A percentile compares a stretch with the other conserved stretches of the same genome.
Evolutionary conservation across 1,140 invertebrate genomes (phyloP).

Genomic region (Probaryconus sp.): DNA sequence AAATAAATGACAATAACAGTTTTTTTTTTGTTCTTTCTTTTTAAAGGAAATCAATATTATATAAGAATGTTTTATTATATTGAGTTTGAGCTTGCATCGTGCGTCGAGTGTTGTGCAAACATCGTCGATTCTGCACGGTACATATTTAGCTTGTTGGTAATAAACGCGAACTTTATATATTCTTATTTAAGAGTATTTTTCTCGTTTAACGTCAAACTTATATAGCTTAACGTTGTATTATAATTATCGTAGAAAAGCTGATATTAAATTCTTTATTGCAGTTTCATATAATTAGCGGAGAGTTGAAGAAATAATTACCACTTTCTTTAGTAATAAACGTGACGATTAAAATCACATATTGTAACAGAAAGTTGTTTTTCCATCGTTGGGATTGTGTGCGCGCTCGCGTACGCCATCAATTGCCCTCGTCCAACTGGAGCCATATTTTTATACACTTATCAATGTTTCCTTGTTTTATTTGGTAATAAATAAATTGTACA

Average conservation of each 20-base stretch:
- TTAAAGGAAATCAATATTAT: too few relatives aligned
- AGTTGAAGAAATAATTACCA: conserved; percentile 55
- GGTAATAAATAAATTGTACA: too few relatives aligned
- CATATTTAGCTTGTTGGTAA: conserved; percentile 18
- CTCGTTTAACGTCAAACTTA: conserved; percentile 22
- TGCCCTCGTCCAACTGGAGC: too few relatives aligned
- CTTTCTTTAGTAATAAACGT: conserved; percentile 53
- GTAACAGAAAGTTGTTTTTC: conserved; percentile 56
- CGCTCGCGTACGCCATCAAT: not conserved
- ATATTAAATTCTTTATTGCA: conserved; percentile 54
- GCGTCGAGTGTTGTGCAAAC: conserved; percentile 44
- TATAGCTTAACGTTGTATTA: conserved; percentile 17
- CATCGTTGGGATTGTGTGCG: not conserved
- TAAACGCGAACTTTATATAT: conserved; percentile 43
- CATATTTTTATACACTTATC: not conserved
- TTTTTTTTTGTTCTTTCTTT: too few relatives aligned
- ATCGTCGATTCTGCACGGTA: conserved; percentile 15
- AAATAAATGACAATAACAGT: too few relatives aligned
- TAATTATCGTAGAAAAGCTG: conserved; percentile 49
- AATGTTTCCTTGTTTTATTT: too few relatives aligned
- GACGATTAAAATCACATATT: conserved; percentile 52
- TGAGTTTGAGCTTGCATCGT: not conserved
- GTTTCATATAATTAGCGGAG: conserved; percentile 45
- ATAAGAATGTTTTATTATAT: conserved; percentile 18
- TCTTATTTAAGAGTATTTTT: conserved; percentile 33